Conservation (phyloP, 1,140 invertebrate species). For the Papilio dardanus region DNA sequence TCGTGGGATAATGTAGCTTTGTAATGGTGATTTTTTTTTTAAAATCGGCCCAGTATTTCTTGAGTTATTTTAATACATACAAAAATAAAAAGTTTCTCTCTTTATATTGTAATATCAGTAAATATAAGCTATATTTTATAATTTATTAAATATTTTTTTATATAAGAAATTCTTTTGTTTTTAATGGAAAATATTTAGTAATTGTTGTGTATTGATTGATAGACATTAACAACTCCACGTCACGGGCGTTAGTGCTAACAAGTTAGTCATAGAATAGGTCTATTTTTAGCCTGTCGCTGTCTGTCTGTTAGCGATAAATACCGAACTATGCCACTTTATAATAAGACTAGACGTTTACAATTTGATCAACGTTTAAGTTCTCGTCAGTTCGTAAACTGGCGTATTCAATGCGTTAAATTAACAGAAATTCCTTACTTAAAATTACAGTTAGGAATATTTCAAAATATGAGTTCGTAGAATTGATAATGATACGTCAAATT, state of each 20-base stretch:
- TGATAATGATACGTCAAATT: too few species aligned
- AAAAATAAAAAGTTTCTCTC: too few species aligned
- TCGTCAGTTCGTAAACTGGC: not conserved
- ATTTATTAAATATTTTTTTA: not conserved
- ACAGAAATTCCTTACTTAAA: too few species aligned
- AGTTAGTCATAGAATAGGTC: slow-evolving; percentile 12
- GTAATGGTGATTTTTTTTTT: too few species aligned
- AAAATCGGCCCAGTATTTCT: too few species aligned
- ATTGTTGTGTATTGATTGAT: slow-evolving; percentile 2
- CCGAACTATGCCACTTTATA: not conserved
- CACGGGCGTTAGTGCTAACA: slow-evolving; percentile 13
- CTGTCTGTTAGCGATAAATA: not conserved
- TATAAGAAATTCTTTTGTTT: not conserved
- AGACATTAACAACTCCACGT: slow-evolving; percentile 10
- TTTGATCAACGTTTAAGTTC: not conserved
- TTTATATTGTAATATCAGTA: too few species aligned
- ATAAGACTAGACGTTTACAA: not conserved
- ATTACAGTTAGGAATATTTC: too few species aligned
- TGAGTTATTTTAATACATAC: too few species aligned
- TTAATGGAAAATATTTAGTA: not conserved
- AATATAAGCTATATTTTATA: too few species aligned
- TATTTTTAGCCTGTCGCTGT: slow-evolving; percentile 12
- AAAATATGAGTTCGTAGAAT: too few species aligned
- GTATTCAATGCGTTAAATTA: not conserved
- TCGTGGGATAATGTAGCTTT: too few species aligned